Conservation (phyloP, 2,888 invertebrate species). For the Daptonema setosum region DNA sequence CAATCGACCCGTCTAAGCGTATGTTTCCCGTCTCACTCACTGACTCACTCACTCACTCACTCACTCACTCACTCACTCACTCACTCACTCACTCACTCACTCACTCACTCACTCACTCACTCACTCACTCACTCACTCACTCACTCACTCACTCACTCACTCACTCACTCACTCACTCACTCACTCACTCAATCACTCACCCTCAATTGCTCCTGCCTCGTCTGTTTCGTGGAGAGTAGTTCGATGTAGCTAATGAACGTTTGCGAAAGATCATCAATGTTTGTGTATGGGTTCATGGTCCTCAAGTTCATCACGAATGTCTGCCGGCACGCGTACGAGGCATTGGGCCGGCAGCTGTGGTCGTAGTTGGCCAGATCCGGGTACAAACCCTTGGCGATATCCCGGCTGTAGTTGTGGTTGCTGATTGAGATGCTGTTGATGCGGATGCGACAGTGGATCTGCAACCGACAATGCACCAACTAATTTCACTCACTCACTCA, state of each 20-base stretch:
- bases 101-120: no score
- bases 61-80: no score
- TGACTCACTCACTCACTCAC: no score
- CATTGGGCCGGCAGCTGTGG: not conserved
- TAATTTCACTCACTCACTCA: no score
- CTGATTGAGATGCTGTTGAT: not conserved
- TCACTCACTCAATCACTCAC: no score
- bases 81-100: no score
- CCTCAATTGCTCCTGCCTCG: slow-evolving; percentile 17
- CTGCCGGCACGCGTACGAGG: not conserved
- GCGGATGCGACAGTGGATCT: not conserved
- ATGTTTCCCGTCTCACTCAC: no score
- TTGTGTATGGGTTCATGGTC: slow-evolving; percentile 4
- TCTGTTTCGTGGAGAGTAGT: slow-evolving; percentile 11
- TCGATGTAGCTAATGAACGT: slow-evolving; percentile 27
- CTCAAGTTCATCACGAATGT: not conserved
- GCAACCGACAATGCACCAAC: not conserved
- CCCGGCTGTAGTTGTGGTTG: not conserved
- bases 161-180: no score
- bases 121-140: no score
- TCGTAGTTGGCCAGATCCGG: not conserved
- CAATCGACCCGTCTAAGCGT: no score
- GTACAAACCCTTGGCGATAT: not conserved
- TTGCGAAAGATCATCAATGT: slow-evolving; percentile 16
- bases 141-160: no score